A percentile compares a stretch with the other conserved stretches of the same genome.
These are phyloP conservation scores for Mythimna ferrago DNA, from an alignment of 2,888 invertebrate genomes.

Conservation along the genomic window DNA sequence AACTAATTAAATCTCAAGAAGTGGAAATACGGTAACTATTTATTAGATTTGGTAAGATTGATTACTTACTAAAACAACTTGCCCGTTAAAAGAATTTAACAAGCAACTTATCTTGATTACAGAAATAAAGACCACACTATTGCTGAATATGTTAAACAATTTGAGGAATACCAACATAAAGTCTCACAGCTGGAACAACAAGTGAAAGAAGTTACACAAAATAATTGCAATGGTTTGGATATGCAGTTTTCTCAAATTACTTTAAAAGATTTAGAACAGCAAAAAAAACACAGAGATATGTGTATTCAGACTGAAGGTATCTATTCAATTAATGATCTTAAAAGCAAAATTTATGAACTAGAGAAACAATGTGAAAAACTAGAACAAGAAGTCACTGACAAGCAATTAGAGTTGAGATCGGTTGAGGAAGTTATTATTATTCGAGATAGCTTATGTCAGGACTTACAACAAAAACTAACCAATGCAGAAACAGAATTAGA, in stretches of 20 bases:
- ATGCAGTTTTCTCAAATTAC: slow-evolving; percentile 67
- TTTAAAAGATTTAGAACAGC: slow-evolving; percentile 43
- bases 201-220: slow-evolving; percentile 60
- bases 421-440: slow-evolving; percentile 86
- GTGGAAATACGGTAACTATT: slow-evolving; percentile 84
- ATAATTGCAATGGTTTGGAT: slow-evolving; percentile 68
- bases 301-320: slow-evolving; percentile 30
- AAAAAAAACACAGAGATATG: slow-evolving; percentile 33
- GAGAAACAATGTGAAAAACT: slow-evolving; percentile 81
- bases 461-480: slow-evolving; percentile 85
- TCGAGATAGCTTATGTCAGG: slow-evolving; percentile 85
- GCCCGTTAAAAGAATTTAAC: neutral
- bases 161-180: slow-evolving; percentile 84
- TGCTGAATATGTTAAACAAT: slow-evolving; percentile 83
- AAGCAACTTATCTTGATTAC: slow-evolving; percentile 52
- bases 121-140: slow-evolving; percentile 88
- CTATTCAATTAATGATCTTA: slow-evolving; percentile 70
- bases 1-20: slow-evolving; percentile 84
- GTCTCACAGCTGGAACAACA: slow-evolving; percentile 76
- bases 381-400: slow-evolving; percentile 82
- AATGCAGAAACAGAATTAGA: slow-evolving; percentile 79
- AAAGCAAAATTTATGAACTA: slow-evolving; percentile 75
- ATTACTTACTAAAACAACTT: neutral
- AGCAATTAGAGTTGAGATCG: slow-evolving; percentile 84
- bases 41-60: neutral